phyloP scores from a whole-genome alignment of 1,140 invertebrate species.

The Bombus breviceps region DNA sequence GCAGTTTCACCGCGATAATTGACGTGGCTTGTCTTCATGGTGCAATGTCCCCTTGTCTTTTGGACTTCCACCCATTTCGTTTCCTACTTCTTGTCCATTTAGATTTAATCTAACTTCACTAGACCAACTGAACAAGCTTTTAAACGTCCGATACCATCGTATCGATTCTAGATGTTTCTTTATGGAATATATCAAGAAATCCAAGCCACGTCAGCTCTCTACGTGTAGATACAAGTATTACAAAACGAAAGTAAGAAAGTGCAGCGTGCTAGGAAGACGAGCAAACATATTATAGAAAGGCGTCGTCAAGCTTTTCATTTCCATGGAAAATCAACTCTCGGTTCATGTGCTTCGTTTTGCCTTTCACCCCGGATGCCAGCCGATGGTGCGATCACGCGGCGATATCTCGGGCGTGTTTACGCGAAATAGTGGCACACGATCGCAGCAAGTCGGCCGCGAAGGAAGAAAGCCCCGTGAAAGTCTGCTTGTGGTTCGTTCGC shows the following conservation, averaged over 20 bases:
- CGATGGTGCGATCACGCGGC: background rate
- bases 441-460: slow-evolving; percentile 49
- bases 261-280: background rate
- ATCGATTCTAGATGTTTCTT: too few species aligned
- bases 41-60: background rate
- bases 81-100: background rate
- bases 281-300: slow-evolving; percentile 44
- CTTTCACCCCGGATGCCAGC: slow-evolving; percentile 69
- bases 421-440: slow-evolving; percentile 43
- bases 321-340: slow-evolving; percentile 6
- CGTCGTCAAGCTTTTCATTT: slow-evolving; percentile 53
- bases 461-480: slow-evolving; percentile 77
- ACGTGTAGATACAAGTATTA: background rate
- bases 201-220: background rate
- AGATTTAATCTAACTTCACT: too few species aligned
- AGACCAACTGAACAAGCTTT: too few species aligned
- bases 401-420: slow-evolving; percentile 42
- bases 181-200: background rate
- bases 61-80: background rate
- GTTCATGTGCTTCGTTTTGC: slow-evolving; percentile 46
- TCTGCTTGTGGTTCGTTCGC: slow-evolving; percentile 28
- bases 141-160: too few species aligned
- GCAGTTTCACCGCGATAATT: slow-evolving; percentile 28
- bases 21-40: background rate
- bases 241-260: slow-evolving; percentile 56